Evolutionary conservation across 2,113 vertebrate species (phyloP).

Genomic region (Dasyurus viverrinus): DNA sequence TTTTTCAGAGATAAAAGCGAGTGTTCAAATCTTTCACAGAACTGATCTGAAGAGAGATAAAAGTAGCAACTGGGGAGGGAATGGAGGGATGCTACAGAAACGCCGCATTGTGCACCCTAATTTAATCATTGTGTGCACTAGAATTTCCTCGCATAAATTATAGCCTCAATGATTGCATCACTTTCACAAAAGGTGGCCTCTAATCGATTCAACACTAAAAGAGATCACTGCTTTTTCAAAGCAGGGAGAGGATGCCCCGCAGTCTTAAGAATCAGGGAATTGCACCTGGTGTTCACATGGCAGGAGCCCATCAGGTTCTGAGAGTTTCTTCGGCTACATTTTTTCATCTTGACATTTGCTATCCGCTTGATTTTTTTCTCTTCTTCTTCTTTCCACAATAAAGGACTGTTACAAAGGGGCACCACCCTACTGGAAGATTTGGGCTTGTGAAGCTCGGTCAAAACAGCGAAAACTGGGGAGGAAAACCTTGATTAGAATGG

Average conservation of each 20-base stretch:
- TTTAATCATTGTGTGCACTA: slow-evolving; percentile 45
- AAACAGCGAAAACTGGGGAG: background rate
- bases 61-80: slow-evolving; percentile 45
- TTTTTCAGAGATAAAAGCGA: slow-evolving; percentile 50
- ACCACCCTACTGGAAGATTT: background rate
- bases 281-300: background rate
- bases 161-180: slow-evolving; percentile 44
- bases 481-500: background rate
- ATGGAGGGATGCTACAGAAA: background rate
- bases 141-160: slow-evolving; percentile 62
- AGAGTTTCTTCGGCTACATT: background rate
- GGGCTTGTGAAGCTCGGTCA: background rate
- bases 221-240: background rate
- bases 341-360: slow-evolving; percentile 19
- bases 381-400: slow-evolving; percentile 10
- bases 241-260: background rate
- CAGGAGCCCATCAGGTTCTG: accelerated
- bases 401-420: background rate
- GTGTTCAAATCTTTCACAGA: slow-evolving; percentile 39
- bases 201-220: background rate
- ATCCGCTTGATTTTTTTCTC: slow-evolving; percentile 7
- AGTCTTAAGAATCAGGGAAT: accelerated
- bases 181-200: slow-evolving; percentile 62
- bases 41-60: slow-evolving; percentile 55
- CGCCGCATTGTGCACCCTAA: slow-evolving; percentile 1